These are phyloP conservation scores for Hedychridium roseum DNA, from an alignment of 2,888 invertebrate species.

Conservation along the genomic window DNA sequence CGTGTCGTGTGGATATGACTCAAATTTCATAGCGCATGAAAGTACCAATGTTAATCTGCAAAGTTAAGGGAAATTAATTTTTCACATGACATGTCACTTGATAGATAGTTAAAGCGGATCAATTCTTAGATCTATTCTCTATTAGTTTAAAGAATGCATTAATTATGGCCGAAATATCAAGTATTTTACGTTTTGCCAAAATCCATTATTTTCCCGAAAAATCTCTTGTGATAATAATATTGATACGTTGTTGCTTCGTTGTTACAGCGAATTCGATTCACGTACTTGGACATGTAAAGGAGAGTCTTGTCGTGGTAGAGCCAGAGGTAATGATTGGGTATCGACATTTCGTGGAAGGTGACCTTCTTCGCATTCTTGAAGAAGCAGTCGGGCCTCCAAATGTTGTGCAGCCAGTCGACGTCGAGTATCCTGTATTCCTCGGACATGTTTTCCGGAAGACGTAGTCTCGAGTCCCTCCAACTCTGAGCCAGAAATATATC, in stretches of 20 bases:
- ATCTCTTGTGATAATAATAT: no score
- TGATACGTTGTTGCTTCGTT: no score
- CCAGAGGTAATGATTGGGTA: slow-evolving; percentile 93
- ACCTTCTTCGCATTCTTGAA: slow-evolving; percentile 93
- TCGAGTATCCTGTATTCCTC: slow-evolving; percentile 90
- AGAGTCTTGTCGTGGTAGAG: slow-evolving; percentile 90
- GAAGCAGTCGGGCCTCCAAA: slow-evolving; percentile 93
- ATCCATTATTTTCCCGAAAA: no score
- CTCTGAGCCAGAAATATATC: slow-evolving; percentile 93
- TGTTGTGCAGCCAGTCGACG: slow-evolving; percentile 88
- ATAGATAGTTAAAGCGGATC: no score
- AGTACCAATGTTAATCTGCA: slow-evolving; percentile 85
- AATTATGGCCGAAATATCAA: no score
- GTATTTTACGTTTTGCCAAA: no score
- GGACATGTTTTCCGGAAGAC: slow-evolving; percentile 93
- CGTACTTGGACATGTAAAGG: slow-evolving; percentile 91
- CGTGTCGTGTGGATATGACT: slow-evolving; percentile 92
- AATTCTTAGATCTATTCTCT: no score
- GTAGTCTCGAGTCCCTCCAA: slow-evolving; percentile 88
- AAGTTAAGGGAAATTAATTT: no score
- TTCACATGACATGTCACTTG: no score
- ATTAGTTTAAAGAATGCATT: no score
- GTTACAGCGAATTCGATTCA: no score
- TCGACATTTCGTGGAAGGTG: slow-evolving; percentile 93
- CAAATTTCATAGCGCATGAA: slow-evolving; percentile 94